A percentile compares a stretch with the other conserved stretches of the same genome.
These are phyloP conservation scores for Tyrannus savana DNA, from an alignment of 2,113 vertebrate species.

Conservation along the genomic window DNA sequence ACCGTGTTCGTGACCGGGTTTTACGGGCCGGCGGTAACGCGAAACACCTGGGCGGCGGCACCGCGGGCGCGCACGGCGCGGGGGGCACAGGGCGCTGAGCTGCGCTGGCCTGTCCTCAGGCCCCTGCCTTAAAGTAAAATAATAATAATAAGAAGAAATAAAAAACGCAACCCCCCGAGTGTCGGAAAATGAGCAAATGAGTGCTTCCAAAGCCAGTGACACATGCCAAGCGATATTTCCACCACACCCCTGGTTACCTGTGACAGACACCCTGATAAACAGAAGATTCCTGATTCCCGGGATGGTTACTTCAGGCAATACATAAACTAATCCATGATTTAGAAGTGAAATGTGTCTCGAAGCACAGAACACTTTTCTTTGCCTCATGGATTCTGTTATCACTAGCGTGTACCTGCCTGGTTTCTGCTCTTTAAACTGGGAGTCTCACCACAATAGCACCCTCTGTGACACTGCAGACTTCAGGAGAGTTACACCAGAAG, in stretches of 20 bases:
- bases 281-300: background rate
- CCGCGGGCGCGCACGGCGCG: background rate
- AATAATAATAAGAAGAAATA: background rate
- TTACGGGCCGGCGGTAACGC: background rate
- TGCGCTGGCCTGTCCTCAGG: background rate
- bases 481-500: background rate
- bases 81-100: background rate
- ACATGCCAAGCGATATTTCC: background rate
- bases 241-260: background rate
- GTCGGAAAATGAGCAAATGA: background rate
- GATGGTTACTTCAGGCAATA: background rate
- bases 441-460: background rate
- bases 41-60: background rate
- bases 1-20: background rate
- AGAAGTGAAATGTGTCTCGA: background rate
- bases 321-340: rapidly evolving
- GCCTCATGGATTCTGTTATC: background rate
- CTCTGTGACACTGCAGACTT: background rate
- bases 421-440: background rate
- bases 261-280: background rate
- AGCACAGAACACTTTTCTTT: background rate
- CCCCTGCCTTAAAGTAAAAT: background rate
- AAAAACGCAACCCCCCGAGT: rapidly evolving
- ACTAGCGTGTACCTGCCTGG: rapidly evolving
- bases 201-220: background rate